Percentiles rank a stretch among this genome's conserved stretches.
Conservation (phyloP, 2,113 vertebrate species). For the Hyla sarda region DNA sequence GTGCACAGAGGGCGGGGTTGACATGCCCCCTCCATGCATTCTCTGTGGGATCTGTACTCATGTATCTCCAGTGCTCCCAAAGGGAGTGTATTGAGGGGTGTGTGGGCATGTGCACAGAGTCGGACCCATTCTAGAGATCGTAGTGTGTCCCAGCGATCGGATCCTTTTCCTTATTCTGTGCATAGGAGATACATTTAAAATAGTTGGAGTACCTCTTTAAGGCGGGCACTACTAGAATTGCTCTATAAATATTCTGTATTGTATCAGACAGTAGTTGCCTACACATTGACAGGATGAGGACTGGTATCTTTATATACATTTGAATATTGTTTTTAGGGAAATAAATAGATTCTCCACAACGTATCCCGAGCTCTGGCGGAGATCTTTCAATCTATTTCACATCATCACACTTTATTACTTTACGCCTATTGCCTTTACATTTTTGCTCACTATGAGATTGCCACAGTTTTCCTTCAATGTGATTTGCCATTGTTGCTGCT, state of each 20-base stretch:
- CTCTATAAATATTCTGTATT: neutral
- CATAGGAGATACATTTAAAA: too few species aligned
- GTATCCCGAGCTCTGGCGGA: conserved; percentile 13
- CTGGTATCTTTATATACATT: neutral
- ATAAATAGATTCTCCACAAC: neutral
- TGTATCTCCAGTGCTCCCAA: too few species aligned
- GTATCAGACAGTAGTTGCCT: neutral
- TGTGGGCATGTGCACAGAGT: too few species aligned
- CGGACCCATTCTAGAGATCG: too few species aligned
- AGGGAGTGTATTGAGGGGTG: too few species aligned
- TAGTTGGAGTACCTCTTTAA: too few species aligned
- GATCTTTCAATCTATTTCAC: conserved; percentile 58
- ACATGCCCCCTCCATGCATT: too few species aligned
- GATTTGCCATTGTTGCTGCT: conserved; percentile 59
- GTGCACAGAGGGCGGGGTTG: too few species aligned
- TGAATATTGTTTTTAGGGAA: conserved; percentile 42
- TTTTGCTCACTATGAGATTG: conserved; percentile 57
- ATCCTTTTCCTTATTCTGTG: too few species aligned
- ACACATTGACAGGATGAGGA: neutral
- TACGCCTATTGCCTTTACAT: conserved; percentile 48
- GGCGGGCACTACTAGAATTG: neutral
- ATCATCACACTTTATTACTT: conserved; percentile 56
- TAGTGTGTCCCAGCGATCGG: too few species aligned
- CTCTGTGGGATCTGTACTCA: too few species aligned
- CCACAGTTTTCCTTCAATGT: conserved; percentile 54